Base-by-base conservation (phyloP, 2,888 invertebrate genomes). In the Dryadula phaetusa region DNA sequence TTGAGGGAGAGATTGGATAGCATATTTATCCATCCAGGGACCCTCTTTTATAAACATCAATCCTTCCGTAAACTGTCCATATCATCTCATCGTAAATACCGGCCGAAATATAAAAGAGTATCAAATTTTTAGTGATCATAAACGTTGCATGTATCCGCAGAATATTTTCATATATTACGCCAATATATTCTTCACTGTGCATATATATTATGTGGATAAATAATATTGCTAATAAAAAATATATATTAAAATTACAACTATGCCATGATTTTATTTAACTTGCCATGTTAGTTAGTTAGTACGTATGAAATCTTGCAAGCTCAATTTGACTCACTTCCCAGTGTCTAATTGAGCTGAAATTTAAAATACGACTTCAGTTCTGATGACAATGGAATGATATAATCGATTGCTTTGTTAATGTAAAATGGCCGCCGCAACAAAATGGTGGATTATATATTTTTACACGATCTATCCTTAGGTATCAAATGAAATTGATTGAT, bases 31-130 rank as follows among this genome's bases (percentile, higher is more conserved):
- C 10, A 14, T 12, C 18, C 44, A 28, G 6, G 18, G 14, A 46
- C 12, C 16, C 16, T 47, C 28, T 47, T 61, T 46, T 47, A 34
- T 61, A 47, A 47, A 61, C 46, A 61, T n/a, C n/a, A 47, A 47
- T 46, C 34, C 20, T 47, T 32, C 1, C 32, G 32, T 47, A 47
- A 61, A 34, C 34, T 61, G 46, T 47, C 46, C 32, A 34, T 34
- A 28, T 34, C 47, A 46, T 61, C 28, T 47, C 18, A 22, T 61
- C 47, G 61, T 20, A 47, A 61, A 47, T 47, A 47, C 32, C 28
- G 10, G 32, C 37, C 37, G 34, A 62, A 62, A 62, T 47, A 49
- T 47, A 37, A 49, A 47, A 47, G 32, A 28, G 20, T 20, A 62
- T 62, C 8, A 47, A 47, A 37, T 20, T 34, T 47, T 62, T 49